Base-by-base conservation (phyloP, 37 sponge, comb jelly and placozoan species). In the Axinella damicornis region DNA sequence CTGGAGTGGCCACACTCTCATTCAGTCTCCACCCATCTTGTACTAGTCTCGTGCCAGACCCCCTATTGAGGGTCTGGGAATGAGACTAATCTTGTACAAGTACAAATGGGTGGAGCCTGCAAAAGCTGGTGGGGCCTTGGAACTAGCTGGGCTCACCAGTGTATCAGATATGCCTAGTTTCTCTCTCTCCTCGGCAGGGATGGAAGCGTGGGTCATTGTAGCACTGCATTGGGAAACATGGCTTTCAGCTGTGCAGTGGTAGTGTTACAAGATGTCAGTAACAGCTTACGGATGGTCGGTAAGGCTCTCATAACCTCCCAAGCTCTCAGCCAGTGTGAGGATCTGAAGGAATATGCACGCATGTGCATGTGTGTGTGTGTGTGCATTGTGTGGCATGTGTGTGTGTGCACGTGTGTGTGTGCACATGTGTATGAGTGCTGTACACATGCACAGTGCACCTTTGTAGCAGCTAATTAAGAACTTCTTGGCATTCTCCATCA, bases 231-330 rank as follows among this genome's bases (percentile, higher is more conserved):
- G 53, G 18, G 41, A 46, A 9, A 54, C 19, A 64, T 25, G 55
- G 46, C 4, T 4, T 46, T 12, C 46, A 46, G 6, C 4, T 12
- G 4, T 12, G 6, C 46, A 46, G 9, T 46, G 4, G 9, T 12
- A 9, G 4, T 4, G 46, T 9, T 11, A 68, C 53, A 17, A 2
- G 36, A 28, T 53, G 5, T 12, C 46, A 46, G 4, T 12, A 46
- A 6, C 12, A 0, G 75, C 95, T 94, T 86, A 98, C 94, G 99
- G 99, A 19, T 97, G 35, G 33, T 98, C 97, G 53, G 77, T 89
- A 5, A 98, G 83, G 73, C 95, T 92, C 73, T 96, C 97, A 76
- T 83, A 94, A 4, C 99, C 99, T 38, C 99, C 99, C 28, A 98
- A 73, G 85, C 99, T 98, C 87, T 96, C 99, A 28, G 97, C 99